phyloP scores from a whole-genome alignment of 2,888 invertebrate genomes.

The Monopis laevigella region DNA sequence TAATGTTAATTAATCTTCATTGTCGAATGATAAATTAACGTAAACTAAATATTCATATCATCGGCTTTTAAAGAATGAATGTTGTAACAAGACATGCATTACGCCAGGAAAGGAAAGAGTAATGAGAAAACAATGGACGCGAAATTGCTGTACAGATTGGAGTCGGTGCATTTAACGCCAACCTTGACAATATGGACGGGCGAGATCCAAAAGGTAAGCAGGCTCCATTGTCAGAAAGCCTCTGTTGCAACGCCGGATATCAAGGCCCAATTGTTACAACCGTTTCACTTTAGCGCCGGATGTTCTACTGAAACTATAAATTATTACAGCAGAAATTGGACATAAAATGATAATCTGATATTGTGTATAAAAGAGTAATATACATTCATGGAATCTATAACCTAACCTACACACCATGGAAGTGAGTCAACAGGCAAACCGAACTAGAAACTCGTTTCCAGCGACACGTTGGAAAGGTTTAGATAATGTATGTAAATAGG shows the following conservation, averaged over 20 bases:
- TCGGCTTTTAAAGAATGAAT: no score
- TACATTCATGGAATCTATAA: no score
- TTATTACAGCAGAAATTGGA: background rate
- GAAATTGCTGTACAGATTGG: background rate
- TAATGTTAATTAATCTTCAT: no score
- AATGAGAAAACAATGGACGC: conserved; percentile 2
- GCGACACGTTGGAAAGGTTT: no score
- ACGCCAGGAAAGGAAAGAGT: background rate
- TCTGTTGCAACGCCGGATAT: conserved; percentile 55
- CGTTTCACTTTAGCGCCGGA: conserved; percentile 45
- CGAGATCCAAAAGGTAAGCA: background rate
- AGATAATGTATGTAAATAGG: no score
- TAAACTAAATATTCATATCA: no score
- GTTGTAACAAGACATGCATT: background rate
- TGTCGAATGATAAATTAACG: no score
- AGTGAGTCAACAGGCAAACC: no score
- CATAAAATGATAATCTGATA: no score
- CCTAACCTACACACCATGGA: no score
- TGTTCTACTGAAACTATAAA: background rate
- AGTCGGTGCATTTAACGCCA: background rate
- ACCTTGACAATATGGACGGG: background rate
- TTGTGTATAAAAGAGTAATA: no score
- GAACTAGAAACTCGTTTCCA: no score
- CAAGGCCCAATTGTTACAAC: conserved; percentile 58
- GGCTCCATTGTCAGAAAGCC: conserved; percentile 9